Evolutionary conservation across 1,140 invertebrate species (phyloP), one percentile per base, ranked within the genome.

Genomic region (Adelges cooleyi): DNA sequence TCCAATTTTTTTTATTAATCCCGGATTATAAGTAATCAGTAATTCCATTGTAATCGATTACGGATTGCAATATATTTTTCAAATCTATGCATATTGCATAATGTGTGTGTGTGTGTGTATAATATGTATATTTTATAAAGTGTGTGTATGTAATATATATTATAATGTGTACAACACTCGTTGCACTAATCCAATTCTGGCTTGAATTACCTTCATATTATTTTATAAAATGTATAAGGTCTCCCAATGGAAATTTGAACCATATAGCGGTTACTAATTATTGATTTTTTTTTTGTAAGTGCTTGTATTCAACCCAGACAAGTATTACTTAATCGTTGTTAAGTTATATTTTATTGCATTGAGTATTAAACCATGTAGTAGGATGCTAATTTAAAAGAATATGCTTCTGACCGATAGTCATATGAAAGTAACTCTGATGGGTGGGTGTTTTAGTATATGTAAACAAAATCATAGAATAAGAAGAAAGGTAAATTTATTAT

Each of bases 201-300:
- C 53, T 38, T 56, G 40, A 56, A 56, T 56, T 56, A n/a, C 38
- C 22, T 42, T 22, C 8, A 27, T 56, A 56, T 56, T 56, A 42
- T 56, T 56, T 56, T 56, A 56, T 25, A 10, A n/a, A n/a, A 42
- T 42, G 36, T 56, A 56, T 25, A 42, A 20, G 18, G 53, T 42
- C 38, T 56, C 44, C 53, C 53, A 44, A 56, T 22, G 15, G 53
- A 56, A 56, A 40, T 56, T 56, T 56, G 36, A 56, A 42, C 53
- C 53, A 42, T 56, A 42, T 56, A 56, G 53, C 22, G 53, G 17
- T 36, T 56, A 38, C 13, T 38, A 13, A 8, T 17, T 56, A 56
- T 56, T 56, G 53, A 56, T 56, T 56, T 56, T 42, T 56, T 56
- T 42, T n/a, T n/a, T n/a, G n/a, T n/a, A n/a, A n/a, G n/a, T n/a